Evolutionary conservation across 2,113 vertebrate genomes (phyloP).

Genomic region (Clarias batrachus): DNA sequence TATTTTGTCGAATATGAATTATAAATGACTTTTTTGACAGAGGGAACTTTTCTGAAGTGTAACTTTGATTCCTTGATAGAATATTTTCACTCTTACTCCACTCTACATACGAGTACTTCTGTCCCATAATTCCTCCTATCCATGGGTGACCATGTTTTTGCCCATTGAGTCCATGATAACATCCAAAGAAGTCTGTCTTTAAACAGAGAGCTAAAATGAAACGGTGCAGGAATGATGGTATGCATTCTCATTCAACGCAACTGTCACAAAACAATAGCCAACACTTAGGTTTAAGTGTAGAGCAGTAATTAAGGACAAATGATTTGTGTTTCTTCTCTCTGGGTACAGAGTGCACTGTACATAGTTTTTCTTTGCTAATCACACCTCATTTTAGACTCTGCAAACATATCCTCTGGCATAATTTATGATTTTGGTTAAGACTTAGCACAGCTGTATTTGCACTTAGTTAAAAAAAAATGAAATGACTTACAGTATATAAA

Average conservation of each 20-base stretch:
- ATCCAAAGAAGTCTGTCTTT: neutral
- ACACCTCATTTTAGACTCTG: constrained; percentile 39
- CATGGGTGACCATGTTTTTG: neutral
- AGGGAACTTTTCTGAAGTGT: neutral
- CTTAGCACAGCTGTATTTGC: neutral
- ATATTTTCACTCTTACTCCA: neutral
- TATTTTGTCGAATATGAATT: neutral
- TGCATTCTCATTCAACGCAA: constrained; percentile 2
- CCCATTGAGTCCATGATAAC: neutral
- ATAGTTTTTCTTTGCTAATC: constrained; percentile 36
- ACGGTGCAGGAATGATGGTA: neutral
- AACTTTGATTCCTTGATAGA: neutral
- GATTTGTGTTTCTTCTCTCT: constrained; percentile 32
- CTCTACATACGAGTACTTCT: neutral
- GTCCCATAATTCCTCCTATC: neutral
- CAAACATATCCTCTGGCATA: neutral
- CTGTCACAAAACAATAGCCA: constrained; percentile 11
- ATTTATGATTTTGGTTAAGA: neutral
- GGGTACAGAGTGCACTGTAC: constrained; percentile 17
- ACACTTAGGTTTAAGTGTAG: neutral
- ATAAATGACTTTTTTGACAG: neutral
- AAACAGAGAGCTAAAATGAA: neutral
- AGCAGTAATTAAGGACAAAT: constrained; percentile 45
- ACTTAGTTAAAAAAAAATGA: neutral
- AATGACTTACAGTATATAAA: neutral